These are phyloP conservation scores for Thrips palmi DNA, from an alignment of 1,140 invertebrate species.

Conservation along the genomic window DNA sequence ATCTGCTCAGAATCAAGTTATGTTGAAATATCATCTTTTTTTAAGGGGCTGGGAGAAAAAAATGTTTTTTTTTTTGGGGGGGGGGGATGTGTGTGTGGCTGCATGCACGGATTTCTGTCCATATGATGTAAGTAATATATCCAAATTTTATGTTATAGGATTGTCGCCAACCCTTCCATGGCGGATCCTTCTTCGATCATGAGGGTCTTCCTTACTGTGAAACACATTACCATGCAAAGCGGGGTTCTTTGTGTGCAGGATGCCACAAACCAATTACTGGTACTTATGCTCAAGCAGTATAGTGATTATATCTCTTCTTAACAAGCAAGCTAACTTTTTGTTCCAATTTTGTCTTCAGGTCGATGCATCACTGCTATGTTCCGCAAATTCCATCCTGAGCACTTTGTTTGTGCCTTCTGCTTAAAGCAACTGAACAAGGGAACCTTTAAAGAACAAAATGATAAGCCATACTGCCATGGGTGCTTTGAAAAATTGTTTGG, in stretches of 20 bases:
- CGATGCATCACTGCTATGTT: conserved; percentile 99
- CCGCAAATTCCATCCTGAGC: conserved; percentile 95
- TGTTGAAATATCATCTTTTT: no score
- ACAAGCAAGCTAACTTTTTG: conserved; percentile 8
- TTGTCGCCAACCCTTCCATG: conserved; percentile 80
- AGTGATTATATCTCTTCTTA: conserved; percentile 5
- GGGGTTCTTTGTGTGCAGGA: conserved; percentile 89
- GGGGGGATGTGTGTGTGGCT: no score
- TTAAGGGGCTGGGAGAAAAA: no score
- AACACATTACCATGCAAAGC: conserved; percentile 92
- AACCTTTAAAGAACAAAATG: conserved; percentile 95
- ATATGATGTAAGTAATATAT: no score
- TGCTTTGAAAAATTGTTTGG: conserved; percentile 97
- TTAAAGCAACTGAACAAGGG: conserved; percentile 93
- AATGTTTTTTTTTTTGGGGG: no score
- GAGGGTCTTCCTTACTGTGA: conserved; percentile 95
- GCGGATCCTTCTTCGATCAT: conserved; percentile 88
- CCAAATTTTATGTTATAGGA: no score
- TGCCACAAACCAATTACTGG: conserved; percentile 93
- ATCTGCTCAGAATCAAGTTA: no score
- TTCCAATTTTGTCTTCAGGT: conserved; percentile 35
- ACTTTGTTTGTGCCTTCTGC: conserved; percentile 97
- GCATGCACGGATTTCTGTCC: no score
- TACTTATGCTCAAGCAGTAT: conserved; percentile 16
- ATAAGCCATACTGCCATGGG: conserved; percentile 93